A percentile compares a stretch with the other conserved stretches of the same genome.
phyloP scores from a whole-genome alignment of 2,888 invertebrate species.

The Amiota communis region DNA sequence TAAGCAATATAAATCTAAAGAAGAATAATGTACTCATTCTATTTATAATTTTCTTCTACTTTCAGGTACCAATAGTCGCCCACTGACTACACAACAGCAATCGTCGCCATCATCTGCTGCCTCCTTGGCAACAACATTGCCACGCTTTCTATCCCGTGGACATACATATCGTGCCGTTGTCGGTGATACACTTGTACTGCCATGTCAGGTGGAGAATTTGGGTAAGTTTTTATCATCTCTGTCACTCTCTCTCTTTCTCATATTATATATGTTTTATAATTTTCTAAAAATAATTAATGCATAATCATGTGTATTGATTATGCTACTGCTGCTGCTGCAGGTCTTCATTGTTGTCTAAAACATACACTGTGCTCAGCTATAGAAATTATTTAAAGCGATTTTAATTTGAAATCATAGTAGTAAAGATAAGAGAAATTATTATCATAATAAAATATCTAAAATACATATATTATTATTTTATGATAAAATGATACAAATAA shows the following conservation, averaged over 20 bases:
- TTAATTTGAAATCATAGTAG: too few species aligned
- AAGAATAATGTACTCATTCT: too few species aligned
- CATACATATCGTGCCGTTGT: slow-evolving; percentile 86
- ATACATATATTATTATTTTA: too few species aligned
- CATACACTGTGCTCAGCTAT: too few species aligned
- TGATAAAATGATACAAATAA: too few species aligned
- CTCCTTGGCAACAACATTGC: slow-evolving; percentile 68
- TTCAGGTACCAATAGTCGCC: slow-evolving; percentile 65
- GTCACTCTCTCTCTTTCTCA: background rate
- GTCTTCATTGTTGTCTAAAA: too few species aligned
- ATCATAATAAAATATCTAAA: too few species aligned
- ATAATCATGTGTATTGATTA: background rate
- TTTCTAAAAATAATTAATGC: background rate
- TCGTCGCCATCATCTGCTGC: slow-evolving; percentile 43
- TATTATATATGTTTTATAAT: background rate
- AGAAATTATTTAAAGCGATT: too few species aligned
- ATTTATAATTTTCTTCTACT: background rate
- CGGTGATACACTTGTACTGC: slow-evolving; percentile 84
- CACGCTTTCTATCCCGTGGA: slow-evolving; percentile 82
- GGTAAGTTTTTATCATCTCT: slow-evolving; percentile 75
- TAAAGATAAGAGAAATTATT: too few species aligned
- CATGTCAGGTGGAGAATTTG: slow-evolving; percentile 86
- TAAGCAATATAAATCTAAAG: too few species aligned
- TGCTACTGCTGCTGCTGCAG: too few species aligned
- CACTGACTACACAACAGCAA: slow-evolving; percentile 65